Percentiles rank a stretch among this genome's conserved stretches.
These are phyloP conservation scores for Caenorhabditis sp. DNA, from an alignment of 2,888 invertebrate species.

Conservation along the genomic window DNA sequence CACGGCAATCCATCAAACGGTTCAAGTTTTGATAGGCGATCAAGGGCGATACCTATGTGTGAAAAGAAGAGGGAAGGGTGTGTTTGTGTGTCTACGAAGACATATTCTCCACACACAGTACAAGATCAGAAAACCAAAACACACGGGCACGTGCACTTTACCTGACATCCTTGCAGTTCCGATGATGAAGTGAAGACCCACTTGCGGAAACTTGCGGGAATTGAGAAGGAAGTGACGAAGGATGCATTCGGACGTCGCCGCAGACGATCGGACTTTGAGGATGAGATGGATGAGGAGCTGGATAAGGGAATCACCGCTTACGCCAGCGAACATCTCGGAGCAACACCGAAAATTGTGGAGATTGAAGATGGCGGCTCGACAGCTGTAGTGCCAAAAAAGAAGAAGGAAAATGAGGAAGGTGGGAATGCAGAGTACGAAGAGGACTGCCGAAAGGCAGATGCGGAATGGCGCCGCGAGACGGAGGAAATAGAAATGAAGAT, in stretches of 20 bases:
- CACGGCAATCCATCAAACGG: constrained; percentile 33
- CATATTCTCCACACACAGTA: constrained; percentile 21
- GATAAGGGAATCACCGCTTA: constrained; percentile 70
- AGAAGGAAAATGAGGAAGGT: constrained; percentile 12
- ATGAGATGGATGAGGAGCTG: constrained; percentile 76
- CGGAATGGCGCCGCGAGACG: constrained; percentile 39
- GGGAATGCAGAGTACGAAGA: constrained; percentile 33
- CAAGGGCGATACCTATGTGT: constrained; percentile 25
- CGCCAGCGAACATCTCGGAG: constrained; percentile 63
- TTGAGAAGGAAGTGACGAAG: constrained; percentile 59
- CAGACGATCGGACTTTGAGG: constrained; percentile 72
- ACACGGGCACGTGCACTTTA: constrained; percentile 42
- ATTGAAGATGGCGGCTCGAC: constrained; percentile 45
- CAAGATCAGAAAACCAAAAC: constrained; percentile 58
- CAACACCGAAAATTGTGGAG: constrained; percentile 44
- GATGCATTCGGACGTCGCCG: constrained; percentile 60
- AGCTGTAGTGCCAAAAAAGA: constrained; percentile 10
- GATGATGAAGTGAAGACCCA: constrained; percentile 77
- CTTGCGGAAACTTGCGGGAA: constrained; percentile 70
- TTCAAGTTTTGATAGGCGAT: constrained; percentile 41
- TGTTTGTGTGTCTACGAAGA: constrained; percentile 10
- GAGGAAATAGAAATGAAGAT: constrained; percentile 46
- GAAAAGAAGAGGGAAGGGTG: neutral
- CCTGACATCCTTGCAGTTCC: constrained; percentile 65
- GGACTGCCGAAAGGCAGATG: constrained; percentile 36